Evolutionary conservation across 2,797 vertebrate species (phyloP).

Genomic region (Spinibarbus caldwelli): DNA sequence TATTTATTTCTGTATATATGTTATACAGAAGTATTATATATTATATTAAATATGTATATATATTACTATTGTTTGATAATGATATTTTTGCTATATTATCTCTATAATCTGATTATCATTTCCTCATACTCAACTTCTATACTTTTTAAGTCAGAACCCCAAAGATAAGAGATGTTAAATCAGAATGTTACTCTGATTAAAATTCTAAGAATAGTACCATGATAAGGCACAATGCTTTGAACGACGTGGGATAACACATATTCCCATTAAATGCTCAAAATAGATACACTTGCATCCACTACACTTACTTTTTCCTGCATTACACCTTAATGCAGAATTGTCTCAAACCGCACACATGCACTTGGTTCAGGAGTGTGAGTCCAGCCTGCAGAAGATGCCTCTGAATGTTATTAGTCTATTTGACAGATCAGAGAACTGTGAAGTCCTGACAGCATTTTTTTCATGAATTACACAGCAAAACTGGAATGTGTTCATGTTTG

Average conservation of each 20-base stretch:
- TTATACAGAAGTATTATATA: too few relatives aligned
- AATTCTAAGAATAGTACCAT: background rate
- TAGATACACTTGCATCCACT: background rate
- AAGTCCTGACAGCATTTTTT: background rate
- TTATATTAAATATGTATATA: too few relatives aligned
- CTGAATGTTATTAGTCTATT: background rate
- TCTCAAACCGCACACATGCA: background rate
- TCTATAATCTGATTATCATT: background rate
- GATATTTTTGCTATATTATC: background rate
- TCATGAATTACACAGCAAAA: background rate
- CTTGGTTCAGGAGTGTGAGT: background rate
- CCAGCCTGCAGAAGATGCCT: too few relatives aligned
- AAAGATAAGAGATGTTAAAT: background rate
- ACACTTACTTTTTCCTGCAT: background rate
- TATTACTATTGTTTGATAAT: too few relatives aligned
- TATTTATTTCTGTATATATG: background rate
- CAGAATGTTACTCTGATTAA: background rate
- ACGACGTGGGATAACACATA: conserved; percentile 19
- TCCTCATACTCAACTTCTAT: background rate
- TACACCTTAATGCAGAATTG: too few relatives aligned
- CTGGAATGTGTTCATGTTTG: conserved; percentile 7
- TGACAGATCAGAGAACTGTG: background rate
- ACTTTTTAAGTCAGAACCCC: background rate
- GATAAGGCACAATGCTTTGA: background rate
- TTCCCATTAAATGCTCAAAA: conserved; percentile 29